phyloP scores from a whole-genome alignment of 2,888 invertebrate species.

The Geophilus truncorum region DNA sequence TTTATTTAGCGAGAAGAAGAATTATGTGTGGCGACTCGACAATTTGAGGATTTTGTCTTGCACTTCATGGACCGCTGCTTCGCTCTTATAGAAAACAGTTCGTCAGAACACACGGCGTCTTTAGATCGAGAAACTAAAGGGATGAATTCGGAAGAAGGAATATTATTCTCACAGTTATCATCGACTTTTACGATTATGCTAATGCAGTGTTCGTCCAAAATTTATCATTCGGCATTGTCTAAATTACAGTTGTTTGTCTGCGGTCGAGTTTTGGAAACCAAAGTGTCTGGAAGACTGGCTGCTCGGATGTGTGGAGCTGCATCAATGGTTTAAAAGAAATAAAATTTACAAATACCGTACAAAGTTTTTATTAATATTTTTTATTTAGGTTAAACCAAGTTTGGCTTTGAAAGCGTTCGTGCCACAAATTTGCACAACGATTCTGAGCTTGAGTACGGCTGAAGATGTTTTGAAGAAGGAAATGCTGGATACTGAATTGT shows the following conservation, averaged over 20 bases:
- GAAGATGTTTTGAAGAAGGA: conserved; percentile 68
- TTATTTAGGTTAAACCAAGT: conserved; percentile 62
- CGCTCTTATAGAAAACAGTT: conserved; percentile 48
- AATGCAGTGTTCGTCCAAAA: conserved; percentile 64
- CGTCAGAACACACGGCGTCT: conserved; percentile 51
- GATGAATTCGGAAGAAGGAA: conserved; percentile 64
- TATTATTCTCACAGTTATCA: conserved; percentile 65
- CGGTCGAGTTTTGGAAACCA: conserved; percentile 71
- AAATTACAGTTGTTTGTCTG: conserved; percentile 68
- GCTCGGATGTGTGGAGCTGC: conserved; percentile 63
- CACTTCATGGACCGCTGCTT: conserved; percentile 70
- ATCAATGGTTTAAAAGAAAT: no score
- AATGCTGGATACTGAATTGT: conserved; percentile 68
- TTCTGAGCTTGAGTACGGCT: conserved; percentile 56
- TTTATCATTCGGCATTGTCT: conserved; percentile 60
- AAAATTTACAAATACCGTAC: no score
- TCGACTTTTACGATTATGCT: conserved; percentile 64
- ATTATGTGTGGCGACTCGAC: conserved; percentile 72
- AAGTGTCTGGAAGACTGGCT: conserved; percentile 74
- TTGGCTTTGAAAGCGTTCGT: conserved; percentile 66
- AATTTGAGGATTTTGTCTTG: conserved; percentile 81
- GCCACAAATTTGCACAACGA: conserved; percentile 64
- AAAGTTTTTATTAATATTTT: conserved; percentile 36
- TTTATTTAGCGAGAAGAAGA: conserved; percentile 59
- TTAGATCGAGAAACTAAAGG: conserved; percentile 50